Base-by-base conservation (phyloP, 2,888 invertebrate genomes). In the Stenchaetothrips biformis region DNA sequence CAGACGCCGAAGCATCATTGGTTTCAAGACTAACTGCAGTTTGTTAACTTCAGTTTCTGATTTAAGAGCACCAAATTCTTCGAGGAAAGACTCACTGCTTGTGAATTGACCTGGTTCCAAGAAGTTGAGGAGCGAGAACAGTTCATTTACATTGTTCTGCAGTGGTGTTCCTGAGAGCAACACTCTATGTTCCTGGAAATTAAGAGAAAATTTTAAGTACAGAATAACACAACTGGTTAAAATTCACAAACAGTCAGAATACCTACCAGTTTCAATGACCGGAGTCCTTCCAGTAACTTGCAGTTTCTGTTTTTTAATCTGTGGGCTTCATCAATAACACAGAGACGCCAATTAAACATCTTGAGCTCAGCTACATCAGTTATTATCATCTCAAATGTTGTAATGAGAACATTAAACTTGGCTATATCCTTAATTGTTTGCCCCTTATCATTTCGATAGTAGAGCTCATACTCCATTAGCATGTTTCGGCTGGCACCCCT, bases 291-390 rank as follows among this genome's bases (percentile, higher is more conserved):
- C 79, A 99, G 89, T 81, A 99, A 89, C 88, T 99, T 98, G 87
- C 99, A 99, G 87, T 99, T 99, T 82, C 98, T 91, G 89, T 99
- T 99, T 89, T 99, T 99, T 80, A 99, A 89, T 82, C 99, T 90
- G 89, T 99, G 99, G 16, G 99, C 99, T 89, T 99, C 99, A 86
- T 99, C 99, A 85, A 99, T 99, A 6, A 99, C 96, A 85, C 97
- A 96, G 78, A 96, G 90, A 81, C 98, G 90, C 98, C 98, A 99
- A 84, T 95, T 95, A 85, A 99, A 97, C 79, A 93, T 92, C 86
- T 94, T 94, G 81, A 99, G 88, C 85, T 99, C 96, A 86, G 97
- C 94, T 86, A 96, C 95, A 88, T 99, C 99, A 0, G 98, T 96
- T 16, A 99, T 96, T 84, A 99, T 97, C 84, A 99, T 96, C 89